These are phyloP conservation scores for Atta texana DNA, from an alignment of 1,140 invertebrate species.

Conservation along the genomic window DNA sequence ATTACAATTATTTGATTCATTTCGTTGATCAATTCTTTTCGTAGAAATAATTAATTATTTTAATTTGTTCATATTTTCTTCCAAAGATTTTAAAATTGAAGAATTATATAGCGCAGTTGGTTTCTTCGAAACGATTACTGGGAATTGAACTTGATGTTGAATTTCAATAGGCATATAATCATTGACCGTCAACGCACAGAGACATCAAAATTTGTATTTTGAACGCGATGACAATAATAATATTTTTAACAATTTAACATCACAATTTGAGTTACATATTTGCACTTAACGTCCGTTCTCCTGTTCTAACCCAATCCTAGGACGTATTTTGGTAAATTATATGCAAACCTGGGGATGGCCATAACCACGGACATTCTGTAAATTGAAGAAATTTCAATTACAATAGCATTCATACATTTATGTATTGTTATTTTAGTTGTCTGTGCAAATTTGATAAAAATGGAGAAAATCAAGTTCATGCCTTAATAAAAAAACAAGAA, in stretches of 20 bases:
- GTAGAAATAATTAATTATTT: no score
- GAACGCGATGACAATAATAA: neutral
- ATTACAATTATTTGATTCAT: neutral
- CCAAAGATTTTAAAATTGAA: neutral
- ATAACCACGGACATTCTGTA: constrained; percentile 91
- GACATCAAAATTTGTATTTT: neutral
- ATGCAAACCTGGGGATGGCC: constrained; percentile 92
- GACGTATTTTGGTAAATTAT: constrained; percentile 92
- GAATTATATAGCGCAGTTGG: neutral
- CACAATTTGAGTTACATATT: constrained; percentile 49
- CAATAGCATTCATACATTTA: neutral
- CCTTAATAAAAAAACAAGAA: neutral
- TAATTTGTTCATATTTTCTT: neutral
- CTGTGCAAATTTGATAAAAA: constrained; percentile 3
- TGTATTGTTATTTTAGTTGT: neutral
- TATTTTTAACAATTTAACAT: constrained; percentile 57
- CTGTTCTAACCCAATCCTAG: constrained; percentile 88
- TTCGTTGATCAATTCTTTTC: neutral
- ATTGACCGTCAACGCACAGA: neutral
- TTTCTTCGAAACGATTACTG: neutral
- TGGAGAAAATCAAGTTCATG: neutral
- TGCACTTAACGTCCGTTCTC: constrained; percentile 29
- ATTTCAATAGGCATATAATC: constrained; percentile 2
- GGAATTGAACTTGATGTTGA: neutral
- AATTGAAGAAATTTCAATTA: constrained; percentile 72